Conservation (phyloP, 2,113 vertebrate species). For the Paralichthys olivaceus region DNA sequence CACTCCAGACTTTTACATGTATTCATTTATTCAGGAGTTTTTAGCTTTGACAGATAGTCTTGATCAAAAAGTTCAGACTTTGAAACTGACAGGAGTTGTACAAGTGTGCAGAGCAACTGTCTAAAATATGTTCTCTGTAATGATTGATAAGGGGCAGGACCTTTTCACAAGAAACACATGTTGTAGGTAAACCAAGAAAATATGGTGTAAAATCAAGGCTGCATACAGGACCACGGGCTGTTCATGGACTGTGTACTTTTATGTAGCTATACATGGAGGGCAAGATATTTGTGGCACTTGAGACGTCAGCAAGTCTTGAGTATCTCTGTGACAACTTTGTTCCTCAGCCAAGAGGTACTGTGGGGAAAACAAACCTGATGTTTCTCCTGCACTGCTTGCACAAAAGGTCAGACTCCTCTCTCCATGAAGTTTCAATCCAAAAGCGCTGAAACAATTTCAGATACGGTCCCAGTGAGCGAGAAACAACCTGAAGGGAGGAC, state of each 20-base stretch:
- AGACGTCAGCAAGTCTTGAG: background rate
- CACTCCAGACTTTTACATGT: slow-evolving; percentile 7
- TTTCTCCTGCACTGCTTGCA: background rate
- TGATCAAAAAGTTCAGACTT: background rate
- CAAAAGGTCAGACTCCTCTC: background rate
- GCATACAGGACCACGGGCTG: background rate
- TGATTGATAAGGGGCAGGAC: slow-evolving; percentile 15
- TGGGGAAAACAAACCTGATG: background rate
- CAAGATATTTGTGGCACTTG: background rate
- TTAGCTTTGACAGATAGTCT: slow-evolving; percentile 29
- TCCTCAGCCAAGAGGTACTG: background rate
- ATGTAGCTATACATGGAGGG: background rate
- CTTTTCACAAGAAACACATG: slow-evolving; percentile 12
- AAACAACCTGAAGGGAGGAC: slow-evolving; percentile 34
- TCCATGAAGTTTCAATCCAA: slow-evolving; percentile 12
- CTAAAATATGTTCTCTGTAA: slow-evolving; percentile 11
- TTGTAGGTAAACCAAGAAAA: background rate
- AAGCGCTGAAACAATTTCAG: slow-evolving; percentile 7
- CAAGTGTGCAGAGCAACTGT: background rate
- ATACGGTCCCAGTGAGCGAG: slow-evolving; percentile 9
- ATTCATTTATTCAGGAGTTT: slow-evolving; percentile 5
- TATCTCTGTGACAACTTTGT: background rate
- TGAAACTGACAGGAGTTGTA: slow-evolving; percentile 10
- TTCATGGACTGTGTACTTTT: background rate
- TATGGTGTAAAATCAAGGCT: background rate